phyloP scores from a whole-genome alignment of 2,797 vertebrate species.

The Anguilla marmorata region DNA sequence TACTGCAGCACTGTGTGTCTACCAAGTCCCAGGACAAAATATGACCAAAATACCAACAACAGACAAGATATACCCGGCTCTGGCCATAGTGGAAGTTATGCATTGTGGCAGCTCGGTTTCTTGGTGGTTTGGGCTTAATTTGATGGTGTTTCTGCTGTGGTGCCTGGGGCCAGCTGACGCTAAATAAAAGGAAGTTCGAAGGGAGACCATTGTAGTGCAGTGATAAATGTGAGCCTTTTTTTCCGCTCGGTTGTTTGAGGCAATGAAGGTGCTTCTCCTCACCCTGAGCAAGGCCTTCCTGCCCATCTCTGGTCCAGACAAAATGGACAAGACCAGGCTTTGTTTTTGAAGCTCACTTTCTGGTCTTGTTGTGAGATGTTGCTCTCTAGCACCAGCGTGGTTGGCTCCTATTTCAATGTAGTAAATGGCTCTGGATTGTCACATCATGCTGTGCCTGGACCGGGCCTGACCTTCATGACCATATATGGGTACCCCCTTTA shows the following conservation, averaged over 20 bases:
- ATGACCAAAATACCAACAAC: conserved; percentile 7
- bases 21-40: neutral
- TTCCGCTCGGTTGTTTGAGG: conserved; percentile 63
- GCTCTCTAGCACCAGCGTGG: neutral
- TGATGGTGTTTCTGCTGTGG: conserved; percentile 10
- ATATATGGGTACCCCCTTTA: no score
- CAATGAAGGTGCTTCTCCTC: conserved; percentile 44
- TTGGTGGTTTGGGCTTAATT: neutral
- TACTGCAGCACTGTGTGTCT: conserved; percentile 4
- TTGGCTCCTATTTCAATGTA: neutral
- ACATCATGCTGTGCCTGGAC: neutral
- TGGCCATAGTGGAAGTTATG: neutral
- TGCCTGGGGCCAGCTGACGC: neutral
- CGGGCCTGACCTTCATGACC: neutral
- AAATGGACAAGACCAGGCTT: neutral
- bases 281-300: conserved; percentile 53
- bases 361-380: neutral
- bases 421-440: neutral
- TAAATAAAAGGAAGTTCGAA: conserved; percentile 58
- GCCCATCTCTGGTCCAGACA: conserved; percentile 40
- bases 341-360: neutral
- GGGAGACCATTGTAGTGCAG: conserved; percentile 53
- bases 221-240: conserved; percentile 61
- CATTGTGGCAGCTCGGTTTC: neutral
- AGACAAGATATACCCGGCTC: neutral